phyloP scores from a whole-genome alignment of 2,797 vertebrate species.

The Aplochiton taeniatus region DNA sequence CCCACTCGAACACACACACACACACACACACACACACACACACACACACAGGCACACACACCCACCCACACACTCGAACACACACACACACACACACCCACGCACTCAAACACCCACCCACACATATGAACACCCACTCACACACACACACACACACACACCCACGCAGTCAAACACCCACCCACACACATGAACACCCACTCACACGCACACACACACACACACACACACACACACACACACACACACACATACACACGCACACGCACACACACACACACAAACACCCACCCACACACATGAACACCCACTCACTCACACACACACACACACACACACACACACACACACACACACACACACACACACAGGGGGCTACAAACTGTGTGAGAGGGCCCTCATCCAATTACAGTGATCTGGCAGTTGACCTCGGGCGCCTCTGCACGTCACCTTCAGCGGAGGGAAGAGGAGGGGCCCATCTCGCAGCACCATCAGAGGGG shows the following conservation, averaged over 20 bases:
- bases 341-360: conserved; percentile 22
- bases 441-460: conserved; percentile 45
- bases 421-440: conserved; percentile 51
- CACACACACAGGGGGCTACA: conserved; percentile 19
- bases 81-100: conserved; percentile 31
- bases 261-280: conserved; percentile 1
- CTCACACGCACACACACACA: conserved; percentile 27
- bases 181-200: conserved; percentile 21
- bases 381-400: conserved; percentile 41
- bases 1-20: background rate
- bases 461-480: background rate
- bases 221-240: conserved; percentile 8
- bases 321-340: background rate
- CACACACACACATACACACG: conserved; percentile 17
- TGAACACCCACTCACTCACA: conserved; percentile 9
- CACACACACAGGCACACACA: conserved; percentile 11
- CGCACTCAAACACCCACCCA: conserved; percentile 22
- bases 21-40: conserved; percentile 11
- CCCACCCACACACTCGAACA: too few relatives aligned
- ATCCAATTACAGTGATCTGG: conserved; percentile 63
- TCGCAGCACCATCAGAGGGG: too few relatives aligned
- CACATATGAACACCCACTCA: background rate
- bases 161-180: too few relatives aligned
- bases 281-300: conserved; percentile 23
- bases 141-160: conserved; percentile 11